A percentile compares a stretch with the other conserved stretches of the same genome.
These are phyloP conservation scores for Cosmia pyralina DNA, from an alignment of 2,888 invertebrate species.

Conservation along the genomic window DNA sequence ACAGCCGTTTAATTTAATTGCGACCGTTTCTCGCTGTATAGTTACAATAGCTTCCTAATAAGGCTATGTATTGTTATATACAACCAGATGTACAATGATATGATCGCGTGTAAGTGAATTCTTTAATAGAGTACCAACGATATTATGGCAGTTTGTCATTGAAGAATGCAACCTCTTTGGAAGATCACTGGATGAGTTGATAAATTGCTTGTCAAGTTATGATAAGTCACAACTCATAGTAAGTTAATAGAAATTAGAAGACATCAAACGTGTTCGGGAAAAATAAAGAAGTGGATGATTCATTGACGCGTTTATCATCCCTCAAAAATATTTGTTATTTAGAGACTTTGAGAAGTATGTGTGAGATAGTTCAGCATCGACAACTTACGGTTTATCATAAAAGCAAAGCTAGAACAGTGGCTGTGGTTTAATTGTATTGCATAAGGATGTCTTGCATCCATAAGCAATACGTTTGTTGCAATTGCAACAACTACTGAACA, in stretches of 20 bases:
- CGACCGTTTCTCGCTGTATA: conserved; percentile 69
- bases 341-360: no score
- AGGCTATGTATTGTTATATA: conserved; percentile 35
- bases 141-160: conserved; percentile 24
- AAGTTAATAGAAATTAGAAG: neutral
- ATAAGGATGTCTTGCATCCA: no score
- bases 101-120: conserved; percentile 40
- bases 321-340: neutral
- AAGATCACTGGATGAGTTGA: conserved; percentile 31
- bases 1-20: conserved; percentile 73
- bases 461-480: no score
- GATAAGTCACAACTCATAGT: conserved; percentile 11
- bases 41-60: conserved; percentile 66
- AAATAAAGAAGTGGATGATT: neutral
- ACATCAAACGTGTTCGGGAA: neutral
- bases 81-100: conserved; percentile 2
- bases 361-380: no score
- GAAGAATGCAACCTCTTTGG: conserved; percentile 36
- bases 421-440: no score
- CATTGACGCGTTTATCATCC: neutral
- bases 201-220: conserved; percentile 35
- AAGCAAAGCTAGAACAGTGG: no score
- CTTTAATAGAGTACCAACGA: conserved; percentile 11
- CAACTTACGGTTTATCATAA: neutral
- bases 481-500: no score